Conservation (phyloP, 2,797 vertebrate genomes). For the Poeciliopsis turneri region DNA sequence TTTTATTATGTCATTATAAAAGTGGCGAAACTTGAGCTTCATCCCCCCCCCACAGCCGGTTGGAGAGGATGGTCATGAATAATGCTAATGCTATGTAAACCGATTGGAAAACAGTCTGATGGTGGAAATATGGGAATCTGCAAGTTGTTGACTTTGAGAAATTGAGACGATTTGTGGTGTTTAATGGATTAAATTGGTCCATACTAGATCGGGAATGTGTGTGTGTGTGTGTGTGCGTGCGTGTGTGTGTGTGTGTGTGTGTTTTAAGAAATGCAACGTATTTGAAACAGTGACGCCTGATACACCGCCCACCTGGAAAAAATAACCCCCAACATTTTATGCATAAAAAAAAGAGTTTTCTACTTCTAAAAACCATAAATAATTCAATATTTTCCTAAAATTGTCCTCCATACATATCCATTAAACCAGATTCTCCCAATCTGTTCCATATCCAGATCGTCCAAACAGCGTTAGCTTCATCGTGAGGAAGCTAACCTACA, state of each 20-base stretch:
- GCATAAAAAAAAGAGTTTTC: background rate
- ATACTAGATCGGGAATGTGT: background rate
- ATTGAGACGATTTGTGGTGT: background rate
- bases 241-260: background rate
- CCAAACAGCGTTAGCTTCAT: too few relatives aligned
- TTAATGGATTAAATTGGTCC: background rate
- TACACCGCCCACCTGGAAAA: background rate
- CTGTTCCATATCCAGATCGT: too few relatives aligned
- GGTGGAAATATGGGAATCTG: background rate
- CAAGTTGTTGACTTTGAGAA: background rate
- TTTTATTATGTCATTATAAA: conserved; percentile 2
- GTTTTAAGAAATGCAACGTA: background rate
- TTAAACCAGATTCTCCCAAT: too few relatives aligned
- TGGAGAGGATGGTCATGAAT: background rate
- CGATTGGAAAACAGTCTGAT: background rate
- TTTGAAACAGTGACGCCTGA: background rate
- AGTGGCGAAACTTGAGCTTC: background rate
- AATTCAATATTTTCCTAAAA: background rate
- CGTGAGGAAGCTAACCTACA: too few relatives aligned
- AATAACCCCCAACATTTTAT: background rate
- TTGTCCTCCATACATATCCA: too few relatives aligned
- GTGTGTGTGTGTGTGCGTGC: background rate
- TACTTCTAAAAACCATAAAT: background rate
- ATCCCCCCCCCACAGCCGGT: background rate
- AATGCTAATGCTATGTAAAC: background rate